These are phyloP conservation scores for Brevimyrus niger DNA, from an alignment of 2,113 vertebrate species.

Conservation along the genomic window DNA sequence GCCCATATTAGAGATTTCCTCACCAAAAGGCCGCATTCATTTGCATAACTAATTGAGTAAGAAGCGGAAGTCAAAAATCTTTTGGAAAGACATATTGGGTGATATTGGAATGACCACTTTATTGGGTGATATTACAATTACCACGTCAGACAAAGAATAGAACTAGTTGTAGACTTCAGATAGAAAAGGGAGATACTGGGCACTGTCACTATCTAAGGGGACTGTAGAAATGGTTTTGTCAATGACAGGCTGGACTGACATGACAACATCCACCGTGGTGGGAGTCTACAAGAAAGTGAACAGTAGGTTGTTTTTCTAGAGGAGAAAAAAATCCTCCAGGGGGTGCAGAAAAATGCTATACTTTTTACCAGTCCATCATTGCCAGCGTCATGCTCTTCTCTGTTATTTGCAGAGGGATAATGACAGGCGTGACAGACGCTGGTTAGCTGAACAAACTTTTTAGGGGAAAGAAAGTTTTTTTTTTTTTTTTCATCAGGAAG, in stretches of 20 bases:
- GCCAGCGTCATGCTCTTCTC: background rate
- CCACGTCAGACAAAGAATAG: background rate
- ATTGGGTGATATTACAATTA: background rate
- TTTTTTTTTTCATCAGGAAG: background rate
- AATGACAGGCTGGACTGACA: background rate
- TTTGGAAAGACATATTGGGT: background rate
- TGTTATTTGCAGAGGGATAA: background rate
- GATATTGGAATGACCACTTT: background rate
- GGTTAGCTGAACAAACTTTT: background rate
- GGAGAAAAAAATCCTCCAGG: background rate
- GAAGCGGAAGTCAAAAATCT: background rate
- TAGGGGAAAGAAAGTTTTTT: background rate
- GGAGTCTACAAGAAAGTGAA: background rate
- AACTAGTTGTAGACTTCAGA: background rate
- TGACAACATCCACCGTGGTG: background rate
- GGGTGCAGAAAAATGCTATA: background rate
- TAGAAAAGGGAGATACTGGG: background rate
- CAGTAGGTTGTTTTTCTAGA: background rate
- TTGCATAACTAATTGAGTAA: background rate
- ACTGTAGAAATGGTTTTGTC: background rate
- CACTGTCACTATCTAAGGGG: background rate
- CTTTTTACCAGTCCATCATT: background rate
- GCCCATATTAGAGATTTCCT: background rate
- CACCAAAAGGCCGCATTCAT: background rate
- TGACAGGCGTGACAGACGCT: background rate